These are phyloP conservation scores for Melitaea athalia DNA, from an alignment of 2,888 invertebrate species.

Conservation along the genomic window DNA sequence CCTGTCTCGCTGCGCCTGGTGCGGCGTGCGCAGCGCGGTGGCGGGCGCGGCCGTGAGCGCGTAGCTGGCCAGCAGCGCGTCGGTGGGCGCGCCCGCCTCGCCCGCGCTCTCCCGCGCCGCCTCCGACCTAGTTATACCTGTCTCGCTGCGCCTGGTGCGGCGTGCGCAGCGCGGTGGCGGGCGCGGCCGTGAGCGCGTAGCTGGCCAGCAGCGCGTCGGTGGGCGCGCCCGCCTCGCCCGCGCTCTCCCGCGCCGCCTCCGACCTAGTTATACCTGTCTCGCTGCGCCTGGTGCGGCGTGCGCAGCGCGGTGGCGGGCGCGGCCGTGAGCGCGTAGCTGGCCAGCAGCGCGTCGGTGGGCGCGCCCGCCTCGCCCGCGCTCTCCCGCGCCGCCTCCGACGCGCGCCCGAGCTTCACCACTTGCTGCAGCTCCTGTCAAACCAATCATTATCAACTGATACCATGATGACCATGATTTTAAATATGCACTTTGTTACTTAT, in stretches of 20 bases:
- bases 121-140: slow-evolving; percentile 86
- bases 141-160: slow-evolving; percentile 92
- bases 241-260: slow-evolving; percentile 94
- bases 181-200: slow-evolving; percentile 89
- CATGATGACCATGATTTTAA: too few species aligned
- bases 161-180: slow-evolving; percentile 89
- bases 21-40: slow-evolving; percentile 92
- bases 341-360: slow-evolving; percentile 93
- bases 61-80: slow-evolving; percentile 95
- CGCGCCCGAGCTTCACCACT: slow-evolving; percentile 95
- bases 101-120: slow-evolving; percentile 93
- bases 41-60: slow-evolving; percentile 87
- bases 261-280: slow-evolving; percentile 79
- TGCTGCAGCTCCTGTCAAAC: slow-evolving; percentile 88
- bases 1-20: slow-evolving; percentile 87
- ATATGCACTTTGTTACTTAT: too few species aligned
- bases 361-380: slow-evolving; percentile 87
- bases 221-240: slow-evolving; percentile 86
- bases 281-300: slow-evolving; percentile 94
- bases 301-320: slow-evolving; percentile 87
- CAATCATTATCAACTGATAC: too few species aligned
- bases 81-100: slow-evolving; percentile 87
- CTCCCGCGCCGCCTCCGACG: slow-evolving; percentile 95
- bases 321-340: slow-evolving; percentile 93
- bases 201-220: slow-evolving; percentile 95